Conservation (phyloP, 1,140 invertebrate genomes). For the Lutraria rhynchaena region DNA sequence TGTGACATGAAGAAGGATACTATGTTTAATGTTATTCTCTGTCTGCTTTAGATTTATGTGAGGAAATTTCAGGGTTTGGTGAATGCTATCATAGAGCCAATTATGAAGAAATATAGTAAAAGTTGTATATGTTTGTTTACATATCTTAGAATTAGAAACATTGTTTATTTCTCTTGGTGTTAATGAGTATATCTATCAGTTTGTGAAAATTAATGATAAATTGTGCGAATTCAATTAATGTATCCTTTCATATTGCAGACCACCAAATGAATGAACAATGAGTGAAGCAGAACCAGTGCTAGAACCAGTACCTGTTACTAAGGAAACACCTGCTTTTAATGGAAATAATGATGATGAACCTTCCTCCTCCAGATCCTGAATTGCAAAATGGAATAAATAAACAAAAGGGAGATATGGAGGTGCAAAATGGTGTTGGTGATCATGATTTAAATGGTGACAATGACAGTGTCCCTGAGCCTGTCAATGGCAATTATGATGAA, state of each 20-base stretch:
- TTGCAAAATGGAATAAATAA: constrained; percentile 48
- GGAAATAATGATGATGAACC: constrained; percentile 17
- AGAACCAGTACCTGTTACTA: constrained; percentile 53
- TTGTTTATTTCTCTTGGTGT: too few species aligned
- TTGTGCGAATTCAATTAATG: background rate
- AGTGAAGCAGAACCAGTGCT: constrained; percentile 50
- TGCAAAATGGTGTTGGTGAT: constrained; percentile 38
- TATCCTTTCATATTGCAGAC: constrained; percentile 14
- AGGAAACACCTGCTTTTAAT: constrained; percentile 42
- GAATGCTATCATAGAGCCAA: too few species aligned
- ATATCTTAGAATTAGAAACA: too few species aligned
- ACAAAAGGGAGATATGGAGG: constrained; percentile 31
- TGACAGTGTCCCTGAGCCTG: constrained; percentile 19
- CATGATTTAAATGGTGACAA: constrained; percentile 35
- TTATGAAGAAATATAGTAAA: too few species aligned
- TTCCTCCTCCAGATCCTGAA: constrained; percentile 23
- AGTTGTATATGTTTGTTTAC: too few species aligned
- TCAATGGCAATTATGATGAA: constrained; percentile 42
- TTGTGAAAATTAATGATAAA: too few species aligned
- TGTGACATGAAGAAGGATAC: too few species aligned
- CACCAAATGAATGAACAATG: constrained; percentile 33
- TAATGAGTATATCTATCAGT: too few species aligned
- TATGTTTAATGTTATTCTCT: too few species aligned
- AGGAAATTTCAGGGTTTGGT: too few species aligned
- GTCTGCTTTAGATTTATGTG: too few species aligned